Evolutionary conservation across 2,113 vertebrate species (phyloP), one percentile per base, ranked within the genome.

Genomic region (Marmota flaviventris): DNA sequence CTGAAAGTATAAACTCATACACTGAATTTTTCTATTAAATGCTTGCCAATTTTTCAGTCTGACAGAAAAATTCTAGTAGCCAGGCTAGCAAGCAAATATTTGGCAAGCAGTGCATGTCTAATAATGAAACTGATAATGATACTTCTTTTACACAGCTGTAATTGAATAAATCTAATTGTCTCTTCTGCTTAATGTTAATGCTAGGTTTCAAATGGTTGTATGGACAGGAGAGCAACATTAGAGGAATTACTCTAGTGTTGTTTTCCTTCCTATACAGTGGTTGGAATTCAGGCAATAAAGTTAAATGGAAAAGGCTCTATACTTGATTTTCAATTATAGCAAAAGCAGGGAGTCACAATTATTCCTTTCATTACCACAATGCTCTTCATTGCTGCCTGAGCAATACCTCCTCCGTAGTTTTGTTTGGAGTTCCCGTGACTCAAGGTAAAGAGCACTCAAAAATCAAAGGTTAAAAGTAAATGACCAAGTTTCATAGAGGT

Each of bases 261-360:
- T 94, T 96, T 98, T 98, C 94, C 65, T 81, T 98, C 77, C 93
- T 76, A 67, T 97, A 96, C 91, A 97, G 97, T 92, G 95, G 94
- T 97, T 98, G 98, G 97, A 98, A 98, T 97, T 98, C 89, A 96
- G 96, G 97, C 97, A 98, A 98, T 98, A 98, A 98, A 98, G 97
- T 96, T 98, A 99, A 99, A 98, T 98, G 95, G 97, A 98, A 98
- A 98, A 98, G 82, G 81, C 87, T 89, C 96, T 97, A 87, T 90
- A 97, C 82, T 97, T 97, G 96, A 94, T 98, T 98, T 99, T 98
- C 98, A 99, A 98, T 98, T 98, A 99, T 95, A 98, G 96, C 93
- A 97, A 97, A 98, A 90, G 97, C 97, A 98, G 98, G 98, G 98
- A 98, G 97, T 93, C 97, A 96, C 97, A 98, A 98, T 98, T 98